Base-by-base conservation (phyloP, 2,113 vertebrate species). In the Microcebus tavaratra region DNA sequence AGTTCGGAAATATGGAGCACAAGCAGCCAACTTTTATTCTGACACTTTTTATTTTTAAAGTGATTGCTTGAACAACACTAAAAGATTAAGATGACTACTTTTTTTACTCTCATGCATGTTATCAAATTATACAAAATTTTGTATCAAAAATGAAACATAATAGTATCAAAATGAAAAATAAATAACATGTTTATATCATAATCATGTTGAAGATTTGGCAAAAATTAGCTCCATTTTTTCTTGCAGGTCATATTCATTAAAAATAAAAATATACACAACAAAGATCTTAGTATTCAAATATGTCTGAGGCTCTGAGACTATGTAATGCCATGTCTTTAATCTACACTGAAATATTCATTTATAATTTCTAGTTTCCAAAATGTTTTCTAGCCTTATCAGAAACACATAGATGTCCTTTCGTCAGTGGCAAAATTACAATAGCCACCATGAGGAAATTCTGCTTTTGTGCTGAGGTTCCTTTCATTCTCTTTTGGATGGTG, bases 361-460 rank as follows among this genome's bases (percentile, higher is more conserved):
- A 68, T 53, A 88, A 55, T 75, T 95, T 79, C 20, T 72, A 29
- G 20, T 12, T 70, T 93, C 34, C 48, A 94, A 55, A 34, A 53
- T 73, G 27, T 8, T 94, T 94, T 78, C 55, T 83, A 50, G 50
- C 42, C 17, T 92, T 90, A 79, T 57, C n/a, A 72, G 70, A 95
- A 90, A 36, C 13, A 4, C 14, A 34, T 2, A 48, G 23, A 88
- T 23, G 6, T 36, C 23, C 25, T 96, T 94, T 75, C n/a, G 61
- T 94, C 79, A 21, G 50, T 20, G 27, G 23, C 83, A 55, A 97
- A 88, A 90, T n/a, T n/a, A 13, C 11, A 59, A 59, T 3, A 78
- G 39, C 48, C 34, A 86, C n/a, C 67, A 29, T 1, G 13, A 89
- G 75, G 15, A 88, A 89, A 4, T 25, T 91, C 0, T 87, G 18